Percentiles rank a stretch among this genome's conserved stretches.
Evolutionary conservation across 1,140 invertebrate species (phyloP).

Genomic region (Sipha flava): DNA sequence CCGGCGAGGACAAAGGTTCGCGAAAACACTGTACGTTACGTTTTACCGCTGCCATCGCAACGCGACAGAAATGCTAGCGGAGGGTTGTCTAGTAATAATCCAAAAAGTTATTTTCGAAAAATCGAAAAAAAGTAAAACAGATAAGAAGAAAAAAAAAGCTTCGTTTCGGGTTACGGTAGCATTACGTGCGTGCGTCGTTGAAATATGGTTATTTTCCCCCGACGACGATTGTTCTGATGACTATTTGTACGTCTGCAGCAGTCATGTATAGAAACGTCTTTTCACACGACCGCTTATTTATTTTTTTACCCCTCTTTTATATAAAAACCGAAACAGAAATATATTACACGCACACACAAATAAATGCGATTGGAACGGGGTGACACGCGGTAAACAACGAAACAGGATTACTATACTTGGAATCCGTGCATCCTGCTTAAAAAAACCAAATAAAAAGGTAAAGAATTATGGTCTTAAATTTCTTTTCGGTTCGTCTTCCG

Average conservation of each 20-base stretch:
- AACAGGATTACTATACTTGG: neutral
- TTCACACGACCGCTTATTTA: constrained; percentile 11
- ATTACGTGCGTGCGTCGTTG: neutral
- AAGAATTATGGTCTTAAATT: constrained; percentile 19
- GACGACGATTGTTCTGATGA: neutral
- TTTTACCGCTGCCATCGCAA: too few relatives aligned
- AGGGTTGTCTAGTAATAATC: neutral
- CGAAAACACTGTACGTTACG: too few relatives aligned
- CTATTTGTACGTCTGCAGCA: neutral
- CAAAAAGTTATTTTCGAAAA: neutral
- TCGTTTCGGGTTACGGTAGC: neutral
- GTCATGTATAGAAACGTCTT: neutral
- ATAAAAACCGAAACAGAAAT: neutral
- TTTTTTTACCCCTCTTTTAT: neutral
- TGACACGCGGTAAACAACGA: constrained; percentile 14
- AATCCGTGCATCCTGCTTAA: constrained; percentile 23
- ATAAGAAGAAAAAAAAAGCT: neutral
- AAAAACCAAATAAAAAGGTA: neutral
- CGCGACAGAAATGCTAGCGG: too few relatives aligned
- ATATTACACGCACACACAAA: neutral
- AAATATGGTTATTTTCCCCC: constrained; percentile 10
- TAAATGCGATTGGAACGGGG: constrained; percentile 3
- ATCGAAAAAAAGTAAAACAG: too few relatives aligned
- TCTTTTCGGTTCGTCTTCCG: neutral
- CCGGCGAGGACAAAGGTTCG: too few relatives aligned